Percentiles rank a stretch among this genome's conserved stretches.
phyloP scores from a whole-genome alignment of 2,888 invertebrate genomes.

The Lissonota sp. region DNA sequence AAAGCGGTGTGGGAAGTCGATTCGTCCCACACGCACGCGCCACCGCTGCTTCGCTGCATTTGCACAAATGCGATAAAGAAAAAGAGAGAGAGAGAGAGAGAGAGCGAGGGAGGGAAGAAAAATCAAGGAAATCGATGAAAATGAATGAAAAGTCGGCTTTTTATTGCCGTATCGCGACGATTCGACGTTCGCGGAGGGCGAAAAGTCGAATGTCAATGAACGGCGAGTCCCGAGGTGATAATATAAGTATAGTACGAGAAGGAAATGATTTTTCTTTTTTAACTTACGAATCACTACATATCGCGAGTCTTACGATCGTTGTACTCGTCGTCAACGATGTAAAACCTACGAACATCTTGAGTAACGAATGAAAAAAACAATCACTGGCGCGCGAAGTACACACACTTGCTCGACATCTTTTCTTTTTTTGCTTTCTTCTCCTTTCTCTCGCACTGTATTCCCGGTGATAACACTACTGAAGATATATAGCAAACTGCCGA shows the following conservation, averaged over 20 bases:
- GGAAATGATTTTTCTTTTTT: no score
- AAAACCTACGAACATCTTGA: no score
- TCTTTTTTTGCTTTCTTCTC: not conserved
- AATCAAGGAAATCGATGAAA: constrained; percentile 14
- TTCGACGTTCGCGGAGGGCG: no score
- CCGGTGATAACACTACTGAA: not conserved
- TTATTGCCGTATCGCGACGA: no score
- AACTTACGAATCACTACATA: no score
- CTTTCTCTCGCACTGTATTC: not conserved
- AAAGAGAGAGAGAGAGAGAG: not conserved
- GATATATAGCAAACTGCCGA: constrained; percentile 2
- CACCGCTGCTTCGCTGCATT: constrained; percentile 1
- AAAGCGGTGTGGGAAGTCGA: constrained; percentile 63
- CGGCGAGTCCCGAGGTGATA: no score
- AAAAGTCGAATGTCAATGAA: no score
- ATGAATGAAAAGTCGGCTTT: not conserved
- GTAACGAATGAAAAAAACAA: no score
- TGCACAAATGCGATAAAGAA: not conserved
- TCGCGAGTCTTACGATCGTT: no score
- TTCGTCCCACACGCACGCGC: constrained; percentile 55
- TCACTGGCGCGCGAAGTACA: not conserved
- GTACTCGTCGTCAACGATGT: no score
- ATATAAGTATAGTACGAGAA: no score
- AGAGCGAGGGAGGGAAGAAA: not conserved
- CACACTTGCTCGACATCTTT: not conserved